Conservation (phyloP, 2,113 vertebrate genomes). For the Chascanopsetta lugubris region DNA sequence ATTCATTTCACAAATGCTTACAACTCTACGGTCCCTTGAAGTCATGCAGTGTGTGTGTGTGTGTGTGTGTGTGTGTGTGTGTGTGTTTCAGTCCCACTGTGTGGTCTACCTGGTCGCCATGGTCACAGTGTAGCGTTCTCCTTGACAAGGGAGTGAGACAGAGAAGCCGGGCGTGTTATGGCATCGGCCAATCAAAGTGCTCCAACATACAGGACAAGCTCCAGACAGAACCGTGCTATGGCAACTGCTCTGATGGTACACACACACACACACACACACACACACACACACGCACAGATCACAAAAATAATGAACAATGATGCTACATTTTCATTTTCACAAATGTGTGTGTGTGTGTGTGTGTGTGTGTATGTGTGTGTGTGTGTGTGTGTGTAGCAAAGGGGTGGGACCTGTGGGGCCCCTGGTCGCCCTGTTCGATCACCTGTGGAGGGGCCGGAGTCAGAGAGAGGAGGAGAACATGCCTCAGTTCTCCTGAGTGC, state of each 20-base stretch:
- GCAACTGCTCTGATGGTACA: conserved; percentile 62
- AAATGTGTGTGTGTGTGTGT: too few species aligned
- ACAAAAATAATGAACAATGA: not conserved
- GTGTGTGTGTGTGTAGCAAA: conserved; percentile 8
- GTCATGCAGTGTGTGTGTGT: too few species aligned
- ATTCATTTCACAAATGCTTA: too few species aligned
- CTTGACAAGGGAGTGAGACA: conserved; percentile 59
- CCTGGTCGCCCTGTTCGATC: conserved; percentile 61
- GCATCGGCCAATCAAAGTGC: conserved; percentile 27
- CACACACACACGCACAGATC: conserved; percentile 1
- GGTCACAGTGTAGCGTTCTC: conserved; percentile 52
- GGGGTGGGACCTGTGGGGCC: conserved; percentile 52
- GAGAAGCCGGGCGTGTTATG: conserved; percentile 48
- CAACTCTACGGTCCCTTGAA: too few species aligned
- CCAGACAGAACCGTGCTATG: conserved; percentile 29
- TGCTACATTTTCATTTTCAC: too few species aligned
- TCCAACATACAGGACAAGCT: accelerated
- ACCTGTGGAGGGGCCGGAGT: conserved; percentile 56
- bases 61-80: not conserved
- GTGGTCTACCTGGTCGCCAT: conserved; percentile 61
- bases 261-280: conserved; percentile 5
- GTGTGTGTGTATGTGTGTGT: not conserved
- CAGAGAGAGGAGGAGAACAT: conserved; percentile 37
- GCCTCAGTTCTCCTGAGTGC: conserved; percentile 47
- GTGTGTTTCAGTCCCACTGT: conserved; percentile 21